Evolutionary conservation across 2,113 vertebrate genomes (phyloP).

Genomic region (Psophia crepitans): DNA sequence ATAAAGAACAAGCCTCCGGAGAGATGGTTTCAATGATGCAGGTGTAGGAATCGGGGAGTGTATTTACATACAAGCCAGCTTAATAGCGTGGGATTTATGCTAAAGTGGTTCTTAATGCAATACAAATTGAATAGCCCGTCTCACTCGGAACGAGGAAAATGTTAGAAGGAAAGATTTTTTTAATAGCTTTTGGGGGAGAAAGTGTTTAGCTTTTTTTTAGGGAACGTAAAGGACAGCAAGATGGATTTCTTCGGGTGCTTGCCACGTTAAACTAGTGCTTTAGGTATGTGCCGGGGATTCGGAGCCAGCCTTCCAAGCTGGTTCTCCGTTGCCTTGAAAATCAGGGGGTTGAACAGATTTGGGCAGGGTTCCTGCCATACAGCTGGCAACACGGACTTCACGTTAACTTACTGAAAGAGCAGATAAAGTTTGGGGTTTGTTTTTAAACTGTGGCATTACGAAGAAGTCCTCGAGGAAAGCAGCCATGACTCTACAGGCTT

Average conservation of each 20-base stretch:
- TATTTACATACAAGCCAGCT: not conserved
- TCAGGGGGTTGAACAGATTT: not conserved
- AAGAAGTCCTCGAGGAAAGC: not conserved
- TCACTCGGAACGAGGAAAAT: not conserved
- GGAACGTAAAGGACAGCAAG: not conserved
- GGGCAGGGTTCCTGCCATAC: not conserved
- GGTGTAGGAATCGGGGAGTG: not conserved
- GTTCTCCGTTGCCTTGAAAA: not conserved
- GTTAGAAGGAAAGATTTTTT: not conserved
- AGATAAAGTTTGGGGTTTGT: not conserved
- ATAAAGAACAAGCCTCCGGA: conserved; percentile 33
- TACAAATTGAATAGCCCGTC: not conserved
- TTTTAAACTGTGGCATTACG: not conserved
- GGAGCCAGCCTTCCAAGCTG: not conserved
- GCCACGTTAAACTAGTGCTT: conserved; percentile 3
- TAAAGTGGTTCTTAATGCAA: conserved; percentile 43
- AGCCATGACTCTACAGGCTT: not conserved
- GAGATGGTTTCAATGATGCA: conserved; percentile 8
- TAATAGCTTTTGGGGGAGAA: conserved; percentile 16
- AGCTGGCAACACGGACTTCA: not conserved
- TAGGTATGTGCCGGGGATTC: not conserved
- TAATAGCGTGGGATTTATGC: conserved; percentile 39
- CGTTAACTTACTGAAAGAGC: not conserved
- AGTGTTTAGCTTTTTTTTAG: not conserved
- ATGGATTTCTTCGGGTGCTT: conserved; percentile 1